Evolutionary conservation across 53 echinoderm and acorn worm genomes (phyloP).

Genomic region (Holothuria scabra): DNA sequence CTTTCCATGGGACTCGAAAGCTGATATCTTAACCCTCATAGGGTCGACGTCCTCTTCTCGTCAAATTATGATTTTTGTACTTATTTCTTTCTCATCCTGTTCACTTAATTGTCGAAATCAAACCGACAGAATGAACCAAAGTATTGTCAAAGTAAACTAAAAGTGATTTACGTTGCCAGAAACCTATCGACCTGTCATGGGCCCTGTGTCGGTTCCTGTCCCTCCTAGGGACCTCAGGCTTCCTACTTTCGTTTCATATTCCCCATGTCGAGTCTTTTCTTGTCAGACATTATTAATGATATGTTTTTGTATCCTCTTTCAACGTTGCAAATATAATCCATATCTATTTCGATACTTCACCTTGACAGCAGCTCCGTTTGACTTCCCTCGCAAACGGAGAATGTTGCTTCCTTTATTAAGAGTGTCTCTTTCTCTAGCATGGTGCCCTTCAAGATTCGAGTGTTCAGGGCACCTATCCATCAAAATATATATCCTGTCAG

Average conservation of each 20-base stretch:
- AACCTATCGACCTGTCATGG: not conserved
- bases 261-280: conserved; percentile 16
- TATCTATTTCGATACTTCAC: conserved; percentile 26
- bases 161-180: not conserved
- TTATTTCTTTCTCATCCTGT: too few relatives aligned
- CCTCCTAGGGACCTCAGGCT: conserved; percentile 18
- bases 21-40: too few relatives aligned
- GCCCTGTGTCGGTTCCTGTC: conserved; percentile 1
- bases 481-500: conserved; percentile 14
- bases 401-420: conserved; percentile 16
- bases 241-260: conserved; percentile 30
- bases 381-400: not conserved
- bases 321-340: conserved; percentile 28
- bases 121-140: too few relatives aligned
- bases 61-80: too few relatives aligned
- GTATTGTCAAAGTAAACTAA: too few relatives aligned
- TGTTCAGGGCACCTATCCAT: conserved; percentile 34
- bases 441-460: conserved; percentile 21
- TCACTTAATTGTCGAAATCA: too few relatives aligned
- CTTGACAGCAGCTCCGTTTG: conserved; percentile 3
- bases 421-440: conserved; percentile 1
- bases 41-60: too few relatives aligned
- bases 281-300: conserved; percentile 43
- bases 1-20: too few relatives aligned
- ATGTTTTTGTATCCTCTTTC: conserved; percentile 31